phyloP scores from a whole-genome alignment of 2,888 invertebrate genomes.

The Lacanobia oleracea region DNA sequence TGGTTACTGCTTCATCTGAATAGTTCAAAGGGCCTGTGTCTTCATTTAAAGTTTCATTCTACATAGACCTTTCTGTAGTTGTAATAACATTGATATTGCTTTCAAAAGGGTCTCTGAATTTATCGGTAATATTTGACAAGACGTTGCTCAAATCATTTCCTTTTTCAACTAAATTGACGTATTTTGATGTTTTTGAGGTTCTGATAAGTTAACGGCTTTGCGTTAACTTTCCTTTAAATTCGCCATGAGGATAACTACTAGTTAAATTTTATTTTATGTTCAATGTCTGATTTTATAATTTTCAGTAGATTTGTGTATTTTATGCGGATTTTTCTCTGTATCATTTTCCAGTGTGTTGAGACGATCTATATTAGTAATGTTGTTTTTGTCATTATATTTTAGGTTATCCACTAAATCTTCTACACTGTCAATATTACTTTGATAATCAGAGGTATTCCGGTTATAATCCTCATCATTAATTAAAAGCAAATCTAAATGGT shows the following conservation, averaged over 20 bases:
- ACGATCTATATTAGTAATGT: not conserved
- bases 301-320: not conserved
- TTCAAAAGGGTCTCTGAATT: not conserved
- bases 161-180: not conserved
- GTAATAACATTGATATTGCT: not conserved
- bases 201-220: not conserved
- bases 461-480: slow-evolving; percentile 15
- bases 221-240: too few species aligned
- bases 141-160: not conserved
- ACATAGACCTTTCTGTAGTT: slow-evolving; percentile 8
- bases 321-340: not conserved
- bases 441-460: not conserved
- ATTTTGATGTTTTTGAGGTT: not conserved
- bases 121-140: slow-evolving; percentile 1
- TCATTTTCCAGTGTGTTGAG: not conserved
- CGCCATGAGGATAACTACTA: not conserved
- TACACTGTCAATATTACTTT: not conserved
- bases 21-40: not conserved
- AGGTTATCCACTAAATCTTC: not conserved
- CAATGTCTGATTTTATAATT: not conserved
- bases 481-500: slow-evolving; percentile 33
- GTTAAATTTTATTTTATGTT: not conserved
- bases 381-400: not conserved
- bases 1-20: not conserved
- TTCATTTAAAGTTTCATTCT: too few species aligned